Evolutionary conservation across 2,797 vertebrate genomes (phyloP).

Genomic region (Squalus acanthias): DNA sequence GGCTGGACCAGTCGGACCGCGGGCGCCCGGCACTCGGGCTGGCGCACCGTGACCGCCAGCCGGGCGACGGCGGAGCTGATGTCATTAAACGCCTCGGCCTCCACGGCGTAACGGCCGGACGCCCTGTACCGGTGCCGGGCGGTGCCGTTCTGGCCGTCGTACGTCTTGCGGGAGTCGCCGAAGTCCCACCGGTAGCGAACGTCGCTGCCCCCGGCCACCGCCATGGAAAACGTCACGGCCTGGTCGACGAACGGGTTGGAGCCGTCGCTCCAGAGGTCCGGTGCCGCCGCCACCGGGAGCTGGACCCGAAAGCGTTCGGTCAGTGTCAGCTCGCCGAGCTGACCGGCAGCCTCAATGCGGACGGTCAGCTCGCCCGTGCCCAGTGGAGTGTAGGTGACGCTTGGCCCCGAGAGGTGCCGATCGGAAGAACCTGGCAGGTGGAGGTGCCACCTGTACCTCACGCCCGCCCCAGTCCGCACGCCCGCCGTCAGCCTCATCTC

Average conservation of each 20-base stretch:
- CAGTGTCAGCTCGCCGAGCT: constrained; percentile 53
- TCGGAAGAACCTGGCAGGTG: constrained; percentile 45
- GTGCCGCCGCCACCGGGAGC: constrained; percentile 50
- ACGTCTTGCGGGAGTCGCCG: constrained; percentile 50
- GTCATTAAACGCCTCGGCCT: constrained; percentile 56
- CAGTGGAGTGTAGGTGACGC: constrained; percentile 53
- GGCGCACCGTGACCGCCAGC: constrained; percentile 49
- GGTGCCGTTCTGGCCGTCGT: constrained; percentile 44
- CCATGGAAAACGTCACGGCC: constrained; percentile 49
- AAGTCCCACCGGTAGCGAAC: constrained; percentile 62
- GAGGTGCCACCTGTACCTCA: constrained; percentile 63
- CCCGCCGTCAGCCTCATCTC: constrained; percentile 51
- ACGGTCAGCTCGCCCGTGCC: constrained; percentile 55
- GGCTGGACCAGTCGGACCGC: constrained; percentile 51
- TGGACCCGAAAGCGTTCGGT: constrained; percentile 51
- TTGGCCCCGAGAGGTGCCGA: constrained; percentile 50
- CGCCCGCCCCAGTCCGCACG: constrained; percentile 44
- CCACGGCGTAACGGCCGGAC: constrained; percentile 51
- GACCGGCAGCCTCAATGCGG: constrained; percentile 54
- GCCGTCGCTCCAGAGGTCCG: constrained; percentile 49
- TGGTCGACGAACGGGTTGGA: constrained; percentile 54
- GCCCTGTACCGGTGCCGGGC: constrained; percentile 52
- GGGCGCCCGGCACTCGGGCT: constrained; percentile 56
- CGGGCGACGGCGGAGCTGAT: constrained; percentile 53
- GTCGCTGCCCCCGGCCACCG: constrained; percentile 50